phyloP scores from a whole-genome alignment of 2,888 invertebrate species.

The Alcis repandata region DNA sequence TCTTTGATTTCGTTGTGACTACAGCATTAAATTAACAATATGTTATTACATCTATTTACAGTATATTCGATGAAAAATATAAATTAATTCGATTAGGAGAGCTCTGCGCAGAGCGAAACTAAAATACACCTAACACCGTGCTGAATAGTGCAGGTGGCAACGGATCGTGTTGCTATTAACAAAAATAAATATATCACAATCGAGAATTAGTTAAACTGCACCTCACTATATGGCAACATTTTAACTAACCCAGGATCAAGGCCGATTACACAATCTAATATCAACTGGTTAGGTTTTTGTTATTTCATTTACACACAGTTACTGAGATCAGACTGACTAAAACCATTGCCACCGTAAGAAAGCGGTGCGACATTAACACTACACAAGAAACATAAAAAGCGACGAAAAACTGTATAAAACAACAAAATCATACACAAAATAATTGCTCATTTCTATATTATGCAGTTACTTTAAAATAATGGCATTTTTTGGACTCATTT shows the following conservation, averaged over 20 bases:
- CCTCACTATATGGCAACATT: constrained; percentile 15
- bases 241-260: constrained; percentile 31
- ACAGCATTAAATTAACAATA: constrained; percentile 72
- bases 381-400: constrained; percentile 38
- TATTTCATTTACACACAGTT: constrained; percentile 24
- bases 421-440: constrained; percentile 48
- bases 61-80: constrained; percentile 75
- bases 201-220: constrained; percentile 31
- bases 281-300: constrained; percentile 25
- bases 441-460: constrained; percentile 55
- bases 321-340: constrained; percentile 70
- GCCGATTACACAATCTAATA: constrained; percentile 32
- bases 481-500: constrained; percentile 55
- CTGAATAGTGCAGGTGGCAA: constrained; percentile 71
- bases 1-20: constrained; percentile 86
- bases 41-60: constrained; percentile 71
- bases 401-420: constrained; percentile 47
- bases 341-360: constrained; percentile 70
- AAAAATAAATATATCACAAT: constrained; percentile 37
- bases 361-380: constrained; percentile 48
- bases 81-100: constrained; percentile 74
- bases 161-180: constrained; percentile 44
- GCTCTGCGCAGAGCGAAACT: constrained; percentile 75
- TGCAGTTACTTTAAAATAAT: constrained; percentile 55
- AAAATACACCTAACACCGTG: constrained; percentile 73